phyloP scores from a whole-genome alignment of 2,888 invertebrate genomes.

The Merodon equestris region DNA sequence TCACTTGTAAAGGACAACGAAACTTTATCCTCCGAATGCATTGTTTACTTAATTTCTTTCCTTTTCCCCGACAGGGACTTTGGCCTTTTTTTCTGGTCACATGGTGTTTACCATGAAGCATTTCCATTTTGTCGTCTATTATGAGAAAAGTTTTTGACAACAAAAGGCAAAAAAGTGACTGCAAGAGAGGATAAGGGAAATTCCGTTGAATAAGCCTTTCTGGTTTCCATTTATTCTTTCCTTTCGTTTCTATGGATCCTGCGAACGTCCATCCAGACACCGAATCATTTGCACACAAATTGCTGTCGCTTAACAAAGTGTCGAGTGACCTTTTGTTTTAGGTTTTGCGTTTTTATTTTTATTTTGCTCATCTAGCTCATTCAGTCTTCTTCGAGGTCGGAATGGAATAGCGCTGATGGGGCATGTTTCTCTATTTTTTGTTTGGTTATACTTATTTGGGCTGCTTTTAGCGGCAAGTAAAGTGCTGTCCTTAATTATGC shows the following conservation, averaged over 20 bases:
- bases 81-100: slow-evolving; percentile 41
- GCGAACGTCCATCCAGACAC: slow-evolving; percentile 12
- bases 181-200: neutral
- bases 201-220: slow-evolving; percentile 56
- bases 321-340: slow-evolving; percentile 53
- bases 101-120: slow-evolving; percentile 48
- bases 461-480: slow-evolving; percentile 18
- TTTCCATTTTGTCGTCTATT: slow-evolving; percentile 63
- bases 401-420: slow-evolving; percentile 29
- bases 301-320: slow-evolving; percentile 48
- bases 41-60: slow-evolving; percentile 58
- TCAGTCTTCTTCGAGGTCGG: too few species aligned
- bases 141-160: slow-evolving; percentile 58
- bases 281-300: slow-evolving; percentile 45
- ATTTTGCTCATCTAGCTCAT: too few species aligned
- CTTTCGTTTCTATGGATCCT: neutral
- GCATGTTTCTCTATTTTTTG: slow-evolving; percentile 10
- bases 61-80: slow-evolving; percentile 3
- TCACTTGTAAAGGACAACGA: slow-evolving; percentile 42
- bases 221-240: slow-evolving; percentile 35
- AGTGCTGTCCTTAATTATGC: slow-evolving; percentile 46
- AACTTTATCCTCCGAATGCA: slow-evolving; percentile 54
- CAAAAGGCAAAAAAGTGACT: slow-evolving; percentile 5
- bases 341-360: neutral
- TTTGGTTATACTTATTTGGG: neutral